phyloP scores from a whole-genome alignment of 2,888 invertebrate species.

The Cosmopolites sordidus region DNA sequence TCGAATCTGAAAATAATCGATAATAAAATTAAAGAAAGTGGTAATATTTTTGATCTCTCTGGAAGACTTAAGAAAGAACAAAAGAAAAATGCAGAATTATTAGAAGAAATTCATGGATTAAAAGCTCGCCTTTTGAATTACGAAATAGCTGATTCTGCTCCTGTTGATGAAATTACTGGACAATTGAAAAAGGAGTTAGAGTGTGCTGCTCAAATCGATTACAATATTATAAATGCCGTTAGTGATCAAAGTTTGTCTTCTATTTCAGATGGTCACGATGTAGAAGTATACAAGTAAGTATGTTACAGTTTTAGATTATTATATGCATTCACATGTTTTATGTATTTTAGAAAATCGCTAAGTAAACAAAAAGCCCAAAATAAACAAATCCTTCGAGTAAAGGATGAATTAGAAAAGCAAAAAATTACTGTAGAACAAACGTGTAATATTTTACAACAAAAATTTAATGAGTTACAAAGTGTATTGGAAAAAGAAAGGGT shows the following conservation, averaged over 20 bases:
- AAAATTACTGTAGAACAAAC: conserved; percentile 37
- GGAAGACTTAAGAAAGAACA: conserved; percentile 51
- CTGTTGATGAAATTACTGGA: conserved; percentile 54
- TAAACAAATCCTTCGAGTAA: conserved; percentile 29
- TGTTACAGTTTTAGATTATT: too few species aligned
- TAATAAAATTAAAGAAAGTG: conserved; percentile 53
- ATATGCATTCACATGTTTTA: too few species aligned
- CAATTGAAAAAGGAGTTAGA: conserved; percentile 58
- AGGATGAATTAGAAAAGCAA: conserved; percentile 27
- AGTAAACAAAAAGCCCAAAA: conserved; percentile 28
- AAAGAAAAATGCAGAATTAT: conserved; percentile 47
- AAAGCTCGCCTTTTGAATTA: conserved; percentile 42
- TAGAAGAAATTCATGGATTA: conserved; percentile 40
- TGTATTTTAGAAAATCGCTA: conserved; percentile 11
- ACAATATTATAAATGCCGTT: conserved; percentile 56
- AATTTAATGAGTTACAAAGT: conserved; percentile 40
- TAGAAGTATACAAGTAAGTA: conserved; percentile 45
- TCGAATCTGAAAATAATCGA: conserved; percentile 52
- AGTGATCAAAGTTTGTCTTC: conserved; percentile 43
- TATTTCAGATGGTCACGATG: conserved; percentile 34
- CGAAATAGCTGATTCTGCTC: conserved; percentile 45
- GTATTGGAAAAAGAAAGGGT: conserved; percentile 58
- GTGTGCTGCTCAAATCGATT: conserved; percentile 58
- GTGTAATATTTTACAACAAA: conserved; percentile 32
- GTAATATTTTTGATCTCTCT: conserved; percentile 29